Evolutionary conservation across 1,140 invertebrate genomes (phyloP).

Genomic region (Heliconius congener): DNA sequence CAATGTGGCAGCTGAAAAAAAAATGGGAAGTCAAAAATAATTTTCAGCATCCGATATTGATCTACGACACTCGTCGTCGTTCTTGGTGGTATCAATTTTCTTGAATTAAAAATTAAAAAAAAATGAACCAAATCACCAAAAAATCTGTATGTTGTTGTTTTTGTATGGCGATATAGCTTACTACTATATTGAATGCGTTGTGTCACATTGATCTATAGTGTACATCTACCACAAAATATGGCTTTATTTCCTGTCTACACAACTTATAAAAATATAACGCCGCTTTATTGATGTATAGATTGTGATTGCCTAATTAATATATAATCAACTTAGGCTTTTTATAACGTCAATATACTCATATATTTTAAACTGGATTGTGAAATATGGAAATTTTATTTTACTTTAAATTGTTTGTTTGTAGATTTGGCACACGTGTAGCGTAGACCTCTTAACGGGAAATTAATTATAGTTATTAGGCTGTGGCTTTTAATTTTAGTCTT

Average conservation of each 20-base stretch:
- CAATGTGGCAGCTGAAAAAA: too few species aligned
- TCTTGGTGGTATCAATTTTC: too few species aligned
- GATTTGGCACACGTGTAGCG: background rate
- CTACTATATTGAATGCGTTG: background rate
- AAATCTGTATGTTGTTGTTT: too few species aligned
- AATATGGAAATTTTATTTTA: constrained; percentile 1
- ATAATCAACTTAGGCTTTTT: constrained; percentile 26
- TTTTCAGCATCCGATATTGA: too few species aligned
- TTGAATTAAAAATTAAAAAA: too few species aligned
- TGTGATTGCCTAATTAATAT: constrained; percentile 24
- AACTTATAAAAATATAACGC: constrained; percentile 16
- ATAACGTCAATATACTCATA: background rate
- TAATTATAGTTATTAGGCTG: background rate
- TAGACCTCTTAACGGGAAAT: background rate
- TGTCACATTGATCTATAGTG: constrained; percentile 29
- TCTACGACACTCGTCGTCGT: too few species aligned
- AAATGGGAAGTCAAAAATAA: too few species aligned
- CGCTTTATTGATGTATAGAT: constrained; percentile 21
- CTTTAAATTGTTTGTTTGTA: background rate
- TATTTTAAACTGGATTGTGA: constrained; percentile 5
- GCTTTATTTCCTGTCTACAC: constrained; percentile 18
- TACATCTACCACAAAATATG: background rate
- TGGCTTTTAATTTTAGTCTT: background rate
- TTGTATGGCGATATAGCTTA: background rate
- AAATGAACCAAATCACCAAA: too few species aligned